Percentiles rank a stretch among this genome's conserved stretches.
phyloP scores from a whole-genome alignment of 2,888 invertebrate species.

The Enoplolaimus lenunculus region DNA sequence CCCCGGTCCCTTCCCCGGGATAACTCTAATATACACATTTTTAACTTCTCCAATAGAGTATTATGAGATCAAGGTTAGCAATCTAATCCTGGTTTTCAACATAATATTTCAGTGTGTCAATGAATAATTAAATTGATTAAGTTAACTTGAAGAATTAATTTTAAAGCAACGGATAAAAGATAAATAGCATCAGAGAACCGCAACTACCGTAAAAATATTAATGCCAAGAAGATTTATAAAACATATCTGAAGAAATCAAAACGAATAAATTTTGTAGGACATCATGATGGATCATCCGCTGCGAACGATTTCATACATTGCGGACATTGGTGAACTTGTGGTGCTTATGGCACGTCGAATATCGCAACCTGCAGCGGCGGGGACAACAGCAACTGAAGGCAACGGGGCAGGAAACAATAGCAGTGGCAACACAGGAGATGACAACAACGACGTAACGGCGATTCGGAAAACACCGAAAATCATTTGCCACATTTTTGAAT shows the following conservation, averaged over 20 bases:
- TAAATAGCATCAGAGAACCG: too few relatives aligned
- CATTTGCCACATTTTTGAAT: constrained; percentile 98
- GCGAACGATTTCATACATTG: constrained; percentile 95
- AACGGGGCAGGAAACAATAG: background rate
- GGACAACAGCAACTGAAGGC: constrained; percentile 26
- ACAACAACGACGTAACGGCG: constrained; percentile 23
- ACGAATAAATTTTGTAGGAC: background rate
- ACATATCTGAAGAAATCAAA: background rate
- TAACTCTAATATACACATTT: too few relatives aligned
- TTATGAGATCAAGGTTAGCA: too few relatives aligned
- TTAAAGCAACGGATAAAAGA: too few relatives aligned
- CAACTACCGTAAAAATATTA: too few relatives aligned
- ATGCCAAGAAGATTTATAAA: background rate
- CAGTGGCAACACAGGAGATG: background rate
- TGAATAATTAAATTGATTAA: too few relatives aligned
- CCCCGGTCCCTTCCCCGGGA: too few relatives aligned
- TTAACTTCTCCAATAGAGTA: too few relatives aligned
- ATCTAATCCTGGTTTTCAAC: too few relatives aligned
- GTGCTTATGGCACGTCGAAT: constrained; percentile 93
- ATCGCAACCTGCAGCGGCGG: constrained; percentile 54
- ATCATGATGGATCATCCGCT: constrained; percentile 86
- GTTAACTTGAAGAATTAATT: too few relatives aligned
- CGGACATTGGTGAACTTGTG: constrained; percentile 93
- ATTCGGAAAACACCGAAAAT: constrained; percentile 55
- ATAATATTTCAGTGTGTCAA: too few relatives aligned